Conservation (phyloP, 2,797 vertebrate genomes). For the Falco cherrug region DNA sequence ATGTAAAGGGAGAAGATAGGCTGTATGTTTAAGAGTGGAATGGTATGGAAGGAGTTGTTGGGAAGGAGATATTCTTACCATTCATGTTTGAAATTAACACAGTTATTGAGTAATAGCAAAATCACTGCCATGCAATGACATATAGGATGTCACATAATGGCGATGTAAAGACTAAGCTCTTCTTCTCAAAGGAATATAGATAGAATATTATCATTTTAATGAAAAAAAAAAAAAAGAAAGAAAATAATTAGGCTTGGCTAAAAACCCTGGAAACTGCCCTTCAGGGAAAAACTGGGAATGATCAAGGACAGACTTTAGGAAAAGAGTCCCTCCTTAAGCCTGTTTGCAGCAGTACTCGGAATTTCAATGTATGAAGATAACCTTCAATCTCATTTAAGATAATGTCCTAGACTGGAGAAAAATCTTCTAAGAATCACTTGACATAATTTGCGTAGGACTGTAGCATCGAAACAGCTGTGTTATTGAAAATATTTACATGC, state of each 20-base stretch:
- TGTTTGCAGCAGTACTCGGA: not conserved
- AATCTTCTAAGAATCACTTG: not conserved
- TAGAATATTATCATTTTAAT: slow-evolving; percentile 7
- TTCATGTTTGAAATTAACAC: not conserved
- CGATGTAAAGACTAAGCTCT: not conserved
- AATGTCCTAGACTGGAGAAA: not conserved
- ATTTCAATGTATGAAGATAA: not conserved
- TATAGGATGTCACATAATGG: not conserved
- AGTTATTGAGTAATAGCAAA: not conserved
- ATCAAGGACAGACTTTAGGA: not conserved
- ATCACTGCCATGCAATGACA: not conserved
- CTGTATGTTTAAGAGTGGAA: not conserved
- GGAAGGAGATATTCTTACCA: not conserved
- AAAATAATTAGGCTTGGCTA: not conserved
- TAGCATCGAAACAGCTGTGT: not conserved
- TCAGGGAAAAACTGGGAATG: not conserved
- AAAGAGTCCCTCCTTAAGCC: not conserved
- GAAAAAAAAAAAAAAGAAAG: not conserved
- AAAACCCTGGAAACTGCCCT: not conserved
- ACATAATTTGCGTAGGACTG: not conserved
- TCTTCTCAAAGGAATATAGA: not conserved
- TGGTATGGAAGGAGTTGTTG: not conserved
- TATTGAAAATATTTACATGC: not conserved
- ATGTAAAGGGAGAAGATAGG: not conserved
- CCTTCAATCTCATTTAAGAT: not conserved